Conservation (phyloP, 2,888 invertebrate genomes). For the Nemotelus pantherinus region DNA sequence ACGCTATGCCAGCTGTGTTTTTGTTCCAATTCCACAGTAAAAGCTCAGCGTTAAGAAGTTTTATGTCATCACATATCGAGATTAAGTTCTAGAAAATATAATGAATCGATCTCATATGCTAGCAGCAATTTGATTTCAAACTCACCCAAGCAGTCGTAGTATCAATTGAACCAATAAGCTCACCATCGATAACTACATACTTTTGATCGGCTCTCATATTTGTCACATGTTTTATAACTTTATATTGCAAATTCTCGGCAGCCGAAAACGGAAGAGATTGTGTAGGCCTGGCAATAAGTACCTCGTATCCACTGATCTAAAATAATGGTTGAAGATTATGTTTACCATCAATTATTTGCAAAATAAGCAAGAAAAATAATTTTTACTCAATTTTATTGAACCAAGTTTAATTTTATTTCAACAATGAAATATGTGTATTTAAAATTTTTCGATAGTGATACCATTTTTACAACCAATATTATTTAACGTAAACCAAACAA, state of each 20-base stretch:
- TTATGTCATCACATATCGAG: conserved; percentile 67
- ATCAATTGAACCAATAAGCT: conserved; percentile 69
- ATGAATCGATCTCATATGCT: neutral
- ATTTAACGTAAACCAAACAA: too few relatives aligned
- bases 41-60: conserved; percentile 65
- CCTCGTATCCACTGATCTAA: conserved; percentile 62
- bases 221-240: conserved; percentile 69
- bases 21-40: conserved; percentile 67
- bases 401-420: neutral
- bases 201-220: conserved; percentile 50
- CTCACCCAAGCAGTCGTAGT: conserved; percentile 71
- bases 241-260: conserved; percentile 76
- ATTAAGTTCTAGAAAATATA: conserved; percentile 66
- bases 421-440: neutral
- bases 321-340: neutral
- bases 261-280: conserved; percentile 82
- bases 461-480: too few relatives aligned
- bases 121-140: neutral
- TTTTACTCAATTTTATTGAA: neutral
- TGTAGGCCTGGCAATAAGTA: conserved; percentile 73
- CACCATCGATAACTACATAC: conserved; percentile 79
- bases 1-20: conserved; percentile 59
- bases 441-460: neutral
- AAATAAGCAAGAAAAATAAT: too few relatives aligned
- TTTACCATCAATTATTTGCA: neutral